Evolutionary conservation across 2,888 invertebrate species (phyloP).

Genomic region (Himalopsyche kuldschensis): DNA sequence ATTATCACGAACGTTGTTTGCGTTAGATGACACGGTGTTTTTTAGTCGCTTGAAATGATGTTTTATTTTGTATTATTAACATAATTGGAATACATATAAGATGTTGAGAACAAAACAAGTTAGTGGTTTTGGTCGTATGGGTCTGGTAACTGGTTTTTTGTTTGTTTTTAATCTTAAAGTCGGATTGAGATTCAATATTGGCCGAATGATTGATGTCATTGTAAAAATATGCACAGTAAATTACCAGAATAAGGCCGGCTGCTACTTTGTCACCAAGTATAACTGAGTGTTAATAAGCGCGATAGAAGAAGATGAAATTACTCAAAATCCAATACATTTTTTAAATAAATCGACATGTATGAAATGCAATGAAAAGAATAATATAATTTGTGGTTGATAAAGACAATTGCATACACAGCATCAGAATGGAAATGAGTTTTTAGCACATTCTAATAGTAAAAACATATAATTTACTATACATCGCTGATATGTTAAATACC

Average conservation of each 20-base stretch:
- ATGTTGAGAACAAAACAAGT: neutral
- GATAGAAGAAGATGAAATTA: too few relatives aligned
- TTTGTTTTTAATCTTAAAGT: neutral
- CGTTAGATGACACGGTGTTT: neutral
- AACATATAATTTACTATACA: too few relatives aligned
- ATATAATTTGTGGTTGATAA: too few relatives aligned
- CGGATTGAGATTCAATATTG: neutral
- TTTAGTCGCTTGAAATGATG: neutral
- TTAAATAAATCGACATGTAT: too few relatives aligned
- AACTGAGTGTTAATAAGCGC: neutral
- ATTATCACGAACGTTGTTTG: neutral
- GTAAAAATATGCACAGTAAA: neutral
- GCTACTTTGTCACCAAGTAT: neutral
- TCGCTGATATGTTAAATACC: too few relatives aligned
- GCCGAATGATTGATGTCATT: neutral
- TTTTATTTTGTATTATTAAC: neutral
- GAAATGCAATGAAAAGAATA: too few relatives aligned
- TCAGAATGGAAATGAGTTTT: too few relatives aligned
- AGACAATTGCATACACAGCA: too few relatives aligned
- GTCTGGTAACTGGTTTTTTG: neutral
- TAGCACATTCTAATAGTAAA: too few relatives aligned
- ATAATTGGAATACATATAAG: neutral
- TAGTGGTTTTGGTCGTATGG: neutral
- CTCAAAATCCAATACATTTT: too few relatives aligned
- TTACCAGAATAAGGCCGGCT: neutral